Base-by-base conservation (phyloP, 2,113 vertebrate genomes). In the Fregetta grallaria region DNA sequence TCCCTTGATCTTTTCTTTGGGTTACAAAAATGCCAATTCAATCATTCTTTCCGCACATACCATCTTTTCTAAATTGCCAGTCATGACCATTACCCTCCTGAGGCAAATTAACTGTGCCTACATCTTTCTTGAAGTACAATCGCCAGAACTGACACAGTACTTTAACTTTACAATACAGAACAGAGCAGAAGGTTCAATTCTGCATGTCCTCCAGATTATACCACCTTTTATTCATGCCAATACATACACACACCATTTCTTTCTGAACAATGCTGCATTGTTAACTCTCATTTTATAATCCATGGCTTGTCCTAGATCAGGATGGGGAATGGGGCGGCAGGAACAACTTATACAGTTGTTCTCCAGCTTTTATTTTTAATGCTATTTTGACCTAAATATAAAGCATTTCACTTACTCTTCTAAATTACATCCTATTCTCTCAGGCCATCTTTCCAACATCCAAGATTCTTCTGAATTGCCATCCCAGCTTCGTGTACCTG, bases 21-120 rank as follows among this genome's bases (percentile, higher is more conserved):
- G 71, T 82, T 88, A 90, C 85, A 90, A 63, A 91, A 90, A 92
- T 26, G n/a, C n/a, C 72, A 91, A 71, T 81, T 88, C n/a, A 34
- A 53, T 72, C 40, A 80, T 40, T 94, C 42, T 40, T 92, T 77
- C 40, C 49, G 15, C 15, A 77, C 14, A 32, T 15, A 86, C 36
- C 16, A 79, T 8, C 47, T 88, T 90, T 82, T 44, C 62, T 70
- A 82, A 93, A 82, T n/a, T 9, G 3, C 45, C n/a, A 40, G 38
- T n/a, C 65, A 71, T 63, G 79, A 58, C 21, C 5, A 38, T 53
- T 53, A 81, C 13, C 23, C 22, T 85, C 65, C 42, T 63, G 32
- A 67, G 50, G 22, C 75, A 95, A 90, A 86, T 76, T 76, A 93
- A 75, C 27, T 15, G 17, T 32, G 18, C 40, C 55, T 73, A 76